Evolutionary conservation across 30 jellyfish, hydroid and myxozoan species (phyloP).

Genomic region (Mastigias papua): DNA sequence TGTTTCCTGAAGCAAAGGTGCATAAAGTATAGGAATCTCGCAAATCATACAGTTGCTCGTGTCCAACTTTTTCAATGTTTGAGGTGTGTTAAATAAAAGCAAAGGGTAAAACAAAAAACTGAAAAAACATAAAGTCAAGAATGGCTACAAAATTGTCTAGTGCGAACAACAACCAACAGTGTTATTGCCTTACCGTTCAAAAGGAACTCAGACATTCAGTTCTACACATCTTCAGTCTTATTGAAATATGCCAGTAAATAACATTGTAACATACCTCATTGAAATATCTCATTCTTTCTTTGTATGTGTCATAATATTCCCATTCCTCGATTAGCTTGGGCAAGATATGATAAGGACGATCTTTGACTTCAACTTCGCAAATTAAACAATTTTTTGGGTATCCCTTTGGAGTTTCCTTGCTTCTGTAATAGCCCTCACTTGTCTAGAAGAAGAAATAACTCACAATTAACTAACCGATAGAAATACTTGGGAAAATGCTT

Average conservation of each 20-base stretch:
- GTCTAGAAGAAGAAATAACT: slow-evolving; percentile 19
- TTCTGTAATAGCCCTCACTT: slow-evolving; percentile 73
- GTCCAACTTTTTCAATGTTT: too few relatives aligned
- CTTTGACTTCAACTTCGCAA: slow-evolving; percentile 74
- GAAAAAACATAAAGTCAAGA: too few relatives aligned
- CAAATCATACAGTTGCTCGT: too few relatives aligned
- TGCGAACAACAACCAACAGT: too few relatives aligned
- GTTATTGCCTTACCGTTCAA: too few relatives aligned
- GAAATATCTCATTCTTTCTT: slow-evolving; percentile 45
- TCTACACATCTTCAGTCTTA: too few relatives aligned
- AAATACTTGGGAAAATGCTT: background rate
- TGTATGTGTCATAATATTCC: slow-evolving; percentile 64
- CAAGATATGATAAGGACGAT: slow-evolving; percentile 59
- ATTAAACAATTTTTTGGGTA: slow-evolving; percentile 69
- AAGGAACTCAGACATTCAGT: too few relatives aligned
- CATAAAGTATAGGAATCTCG: too few relatives aligned
- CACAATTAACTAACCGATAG: background rate
- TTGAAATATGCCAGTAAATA: background rate
- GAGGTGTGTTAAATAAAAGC: too few relatives aligned
- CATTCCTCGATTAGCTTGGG: slow-evolving; percentile 64
- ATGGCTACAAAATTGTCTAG: too few relatives aligned
- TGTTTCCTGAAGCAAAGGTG: too few relatives aligned
- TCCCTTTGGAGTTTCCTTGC: slow-evolving; percentile 67
- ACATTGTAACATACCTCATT: slow-evolving; percentile 54
- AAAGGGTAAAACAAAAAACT: too few relatives aligned